Base-by-base conservation (phyloP, 2,888 invertebrate species). In the Pristionchus mayeri region DNA sequence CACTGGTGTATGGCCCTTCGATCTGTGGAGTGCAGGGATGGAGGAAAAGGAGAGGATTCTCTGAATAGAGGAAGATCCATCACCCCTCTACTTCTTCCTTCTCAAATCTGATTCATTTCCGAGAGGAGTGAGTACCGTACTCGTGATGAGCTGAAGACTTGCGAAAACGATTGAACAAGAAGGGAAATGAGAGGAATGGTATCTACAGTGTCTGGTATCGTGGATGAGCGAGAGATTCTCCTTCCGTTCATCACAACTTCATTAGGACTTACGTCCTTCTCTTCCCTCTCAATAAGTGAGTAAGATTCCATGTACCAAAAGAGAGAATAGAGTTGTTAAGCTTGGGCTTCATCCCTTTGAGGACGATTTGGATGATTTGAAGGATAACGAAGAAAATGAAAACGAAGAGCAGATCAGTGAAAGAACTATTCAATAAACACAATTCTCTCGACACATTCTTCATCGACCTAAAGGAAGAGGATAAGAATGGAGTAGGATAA, bases 341-440 rank as follows among this genome's bases (percentile, higher is more conserved):
- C 30, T 75, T 75, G 3, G 75, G 75, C 44, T 75, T 75, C 11
- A 75, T 1, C 44, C 37, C 24, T 75, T 75, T 40, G 75, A 75
- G 44, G 13, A 75, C 44, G 18, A 44, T 75, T 75, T 75, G 75
- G 13, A 75, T 21, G 30, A 75, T 40, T 75, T 75, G 75, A 75
- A 75, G 40, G 44, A 75, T 9, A 40, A 75, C 75, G 44, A 44
- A 75, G 75, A 75, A 16, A 40, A 75, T 75, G 75, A 75, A 75
- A 18, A 75, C 75, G 21, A 75, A n/a, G 18, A 75, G 40, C 18
- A 75, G 37, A 37, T n/a, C n/a, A 40, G 75, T 75, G 6, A 75
- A 18, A n/a, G 44, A n/a, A 75, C 6, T 40, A n/a, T 75, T 75
- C 24, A 75, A 44, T 18, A 21, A 37, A 40, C 44, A 40, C 75